These are phyloP conservation scores for Cephus rjabovi DNA, from an alignment of 2,888 invertebrate species.

Conservation along the genomic window DNA sequence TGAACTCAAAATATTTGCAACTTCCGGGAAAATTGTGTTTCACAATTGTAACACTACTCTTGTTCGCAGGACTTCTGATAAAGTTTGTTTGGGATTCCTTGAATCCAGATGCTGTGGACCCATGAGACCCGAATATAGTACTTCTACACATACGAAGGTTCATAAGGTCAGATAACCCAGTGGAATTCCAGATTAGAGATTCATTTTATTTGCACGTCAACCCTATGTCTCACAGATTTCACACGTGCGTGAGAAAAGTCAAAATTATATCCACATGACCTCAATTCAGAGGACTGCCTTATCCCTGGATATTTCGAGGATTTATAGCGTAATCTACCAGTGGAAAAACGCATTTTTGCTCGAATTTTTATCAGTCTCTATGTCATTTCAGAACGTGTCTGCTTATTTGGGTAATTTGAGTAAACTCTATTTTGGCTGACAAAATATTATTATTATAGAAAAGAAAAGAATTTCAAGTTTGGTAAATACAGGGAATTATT, in stretches of 20 bases:
- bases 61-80: not conserved
- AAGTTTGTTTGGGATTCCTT: not conserved
- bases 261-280: not conserved
- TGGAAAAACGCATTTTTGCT: no score
- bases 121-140: not conserved
- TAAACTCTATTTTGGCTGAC: no score
- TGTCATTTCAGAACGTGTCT: no score
- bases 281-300: not conserved
- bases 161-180: not conserved
- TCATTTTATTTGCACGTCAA: not conserved
- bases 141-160: not conserved
- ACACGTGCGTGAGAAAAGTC: not conserved
- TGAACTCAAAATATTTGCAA: not conserved
- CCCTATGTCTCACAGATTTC: not conserved
- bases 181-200: not conserved
- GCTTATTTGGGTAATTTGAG: no score
- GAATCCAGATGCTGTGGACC: not conserved
- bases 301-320: not conserved
- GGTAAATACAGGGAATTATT: no score
- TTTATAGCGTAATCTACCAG: not conserved
- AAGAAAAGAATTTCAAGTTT: no score
- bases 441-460: no score
- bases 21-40: not conserved
- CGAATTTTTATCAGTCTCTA: no score
- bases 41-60: not conserved